These are phyloP conservation scores for Ceratotherium simum DNA, from an alignment of 2,113 vertebrate species.

Conservation along the genomic window DNA sequence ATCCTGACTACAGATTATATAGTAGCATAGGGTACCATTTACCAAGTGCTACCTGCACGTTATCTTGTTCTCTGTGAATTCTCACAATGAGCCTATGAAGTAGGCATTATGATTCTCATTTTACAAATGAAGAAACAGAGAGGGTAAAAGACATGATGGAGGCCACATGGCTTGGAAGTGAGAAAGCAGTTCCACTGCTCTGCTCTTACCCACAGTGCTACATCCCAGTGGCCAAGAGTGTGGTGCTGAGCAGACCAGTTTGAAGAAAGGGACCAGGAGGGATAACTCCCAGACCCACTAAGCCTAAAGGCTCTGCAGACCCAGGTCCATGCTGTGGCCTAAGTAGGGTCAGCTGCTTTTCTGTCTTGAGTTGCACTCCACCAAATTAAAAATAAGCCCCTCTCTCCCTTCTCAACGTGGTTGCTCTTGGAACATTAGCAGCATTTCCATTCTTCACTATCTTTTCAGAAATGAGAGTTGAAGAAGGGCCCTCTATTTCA, in stretches of 20 bases:
- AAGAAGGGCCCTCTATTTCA: background rate
- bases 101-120: background rate
- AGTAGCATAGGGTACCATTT: background rate
- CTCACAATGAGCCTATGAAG: background rate
- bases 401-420: background rate
- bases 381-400: background rate
- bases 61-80: background rate
- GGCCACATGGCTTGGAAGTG: background rate
- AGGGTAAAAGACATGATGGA: background rate
- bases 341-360: background rate
- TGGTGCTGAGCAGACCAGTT: background rate
- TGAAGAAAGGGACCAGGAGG: background rate
- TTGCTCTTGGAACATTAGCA: background rate
- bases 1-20: background rate
- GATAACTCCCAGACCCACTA: background rate
- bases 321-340: background rate
- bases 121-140: background rate
- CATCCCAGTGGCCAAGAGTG: rapidly evolving
- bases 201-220: background rate
- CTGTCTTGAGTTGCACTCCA: background rate
- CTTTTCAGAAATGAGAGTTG: background rate
- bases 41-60: too few species aligned
- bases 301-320: background rate
- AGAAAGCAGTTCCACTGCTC: background rate
- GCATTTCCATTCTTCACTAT: background rate